A percentile compares a stretch with the other conserved stretches of the same genome.
Evolutionary conservation across 92 coral and sea anemone genomes (phyloP).

Genomic region (Epizoanthus fatuus): DNA sequence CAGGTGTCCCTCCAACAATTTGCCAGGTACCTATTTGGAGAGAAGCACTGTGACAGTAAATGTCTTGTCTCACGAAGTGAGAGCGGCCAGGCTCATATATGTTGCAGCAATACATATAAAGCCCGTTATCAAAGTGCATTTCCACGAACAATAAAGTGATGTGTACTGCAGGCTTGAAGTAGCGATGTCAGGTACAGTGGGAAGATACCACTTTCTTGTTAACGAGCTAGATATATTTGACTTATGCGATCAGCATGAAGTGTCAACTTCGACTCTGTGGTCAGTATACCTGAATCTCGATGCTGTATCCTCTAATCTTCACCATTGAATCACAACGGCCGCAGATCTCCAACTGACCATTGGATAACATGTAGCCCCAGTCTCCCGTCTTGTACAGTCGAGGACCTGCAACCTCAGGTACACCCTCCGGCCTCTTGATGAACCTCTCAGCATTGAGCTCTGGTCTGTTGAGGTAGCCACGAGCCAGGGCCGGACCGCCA

Average conservation of each 20-base stretch:
- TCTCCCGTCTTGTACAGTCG: constrained; percentile 87
- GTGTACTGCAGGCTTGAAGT: too few species aligned
- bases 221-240: not conserved
- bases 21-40: too few species aligned
- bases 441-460: constrained; percentile 82
- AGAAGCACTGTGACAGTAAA: too few species aligned
- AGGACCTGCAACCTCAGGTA: constrained; percentile 75
- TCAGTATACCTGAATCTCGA: constrained; percentile 82
- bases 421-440: constrained; percentile 69
- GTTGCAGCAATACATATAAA: too few species aligned
- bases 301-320: constrained; percentile 92
- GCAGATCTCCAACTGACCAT: constrained; percentile 87
- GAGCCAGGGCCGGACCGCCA: constrained; percentile 92
- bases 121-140: too few species aligned
- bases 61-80: too few species aligned
- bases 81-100: too few species aligned
- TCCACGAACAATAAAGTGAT: too few species aligned
- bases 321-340: constrained; percentile 96
- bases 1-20: too few species aligned
- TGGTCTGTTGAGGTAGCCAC: constrained; percentile 94
- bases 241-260: not conserved
- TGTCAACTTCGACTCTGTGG: not conserved
- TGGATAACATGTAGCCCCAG: constrained; percentile 92
- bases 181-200: too few species aligned
- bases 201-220: not conserved